Base-by-base conservation (phyloP, 1,140 invertebrate genomes). In the Conus betulinus region DNA sequence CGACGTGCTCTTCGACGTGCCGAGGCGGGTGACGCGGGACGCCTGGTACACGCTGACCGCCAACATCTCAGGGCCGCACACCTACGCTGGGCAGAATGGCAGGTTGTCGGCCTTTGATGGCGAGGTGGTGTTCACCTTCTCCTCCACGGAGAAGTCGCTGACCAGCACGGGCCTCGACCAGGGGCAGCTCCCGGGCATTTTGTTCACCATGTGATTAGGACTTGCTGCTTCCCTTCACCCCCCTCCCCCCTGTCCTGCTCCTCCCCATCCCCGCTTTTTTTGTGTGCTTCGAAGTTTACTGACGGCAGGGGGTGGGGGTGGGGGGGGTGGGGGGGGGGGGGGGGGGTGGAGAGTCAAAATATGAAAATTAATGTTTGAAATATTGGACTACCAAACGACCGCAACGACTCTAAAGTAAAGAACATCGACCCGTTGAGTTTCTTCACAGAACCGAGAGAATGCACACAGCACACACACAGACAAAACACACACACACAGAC, bases 1-100 rank as follows among this genome's bases (percentile, higher is more conserved):
- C 63, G 89, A 89, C 67, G 89, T 89, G n/a, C 71, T 89, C 20
- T 85, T 89, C 25, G 85, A 89, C 74, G 78, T 84, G n/a, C 13
- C 79, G 3, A 57, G 55, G 3, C 79, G 85, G 13, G 6, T 89
- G 10, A 27, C 60, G 27, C 52, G 17, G 17, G n/a, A 85, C 82
- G 55, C 39, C 53, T 57, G 55, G 60, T 87, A 89, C 82, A 89
- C 89, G 17, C 27, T 89, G 82, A 55, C 81, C 17, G 89, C 83
- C 25, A 52, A 78, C 39, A 89, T 89, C 57, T 51, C 57, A 84
- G 89, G 89, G 1, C 55, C 89, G 51, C 89, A 89, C 86, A 89
- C 89, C 4, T 89, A 85, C 82, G 89, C 89, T 23, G 89, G 89
- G 23, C 17, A 76, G 52, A 39, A 85, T 23, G 89, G 89, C 8